Base-by-base conservation (phyloP, 2,888 invertebrate genomes). In the Platerodrilus igneus region DNA sequence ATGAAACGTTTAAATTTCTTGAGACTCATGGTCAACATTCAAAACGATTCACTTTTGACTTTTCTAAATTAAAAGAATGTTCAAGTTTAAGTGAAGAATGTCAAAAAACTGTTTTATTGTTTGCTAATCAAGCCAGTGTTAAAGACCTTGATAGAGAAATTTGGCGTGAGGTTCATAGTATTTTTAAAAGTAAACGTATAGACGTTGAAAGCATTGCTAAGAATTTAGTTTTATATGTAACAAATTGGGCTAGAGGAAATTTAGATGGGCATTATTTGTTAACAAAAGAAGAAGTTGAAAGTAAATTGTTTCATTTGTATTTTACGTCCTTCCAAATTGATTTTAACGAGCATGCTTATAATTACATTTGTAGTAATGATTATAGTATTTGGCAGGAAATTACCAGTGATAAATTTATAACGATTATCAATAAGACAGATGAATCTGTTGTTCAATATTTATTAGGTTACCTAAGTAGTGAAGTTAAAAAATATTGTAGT, bases 221-320 rank as follows among this genome's bases (percentile, higher is more conserved):
- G 13, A 29, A 8, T n/a, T 19, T 29, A 2, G 20, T n/a, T 2
- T 8, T 19, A 4, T 29, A 11, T 10, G n/a, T 29, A 1, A 8
- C 9, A 11, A 13, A 29, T 3, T 29, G 29, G 29, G 13, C 11
- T 2, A 11, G 20, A 11, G 18, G 29, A 8, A 29, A 4, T 9
- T 19, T 29, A 4, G 29, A 19, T n/a, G 18, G 11, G 6, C 18
- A 18, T 11, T 29, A 19, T 19, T 29, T 6, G 7, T 19, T 29
- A 11, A 19, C 29, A 11, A 19, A 29, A 9, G n/a, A 4, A 2
- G 18, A 19, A 1, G 4, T 29, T 18, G 4, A 19, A 4, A 2
- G 3, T 1, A 29, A 29, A 11, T n/a, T 29, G 2, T 10, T 13
- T 8, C 19, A 29, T 8, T n/a, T 29, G 3, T 19, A 19, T 2